Percentiles rank a stretch among this genome's conserved stretches.
These are phyloP conservation scores for Neodiprion lecontei DNA, from an alignment of 1,140 invertebrate species.

Conservation along the genomic window DNA sequence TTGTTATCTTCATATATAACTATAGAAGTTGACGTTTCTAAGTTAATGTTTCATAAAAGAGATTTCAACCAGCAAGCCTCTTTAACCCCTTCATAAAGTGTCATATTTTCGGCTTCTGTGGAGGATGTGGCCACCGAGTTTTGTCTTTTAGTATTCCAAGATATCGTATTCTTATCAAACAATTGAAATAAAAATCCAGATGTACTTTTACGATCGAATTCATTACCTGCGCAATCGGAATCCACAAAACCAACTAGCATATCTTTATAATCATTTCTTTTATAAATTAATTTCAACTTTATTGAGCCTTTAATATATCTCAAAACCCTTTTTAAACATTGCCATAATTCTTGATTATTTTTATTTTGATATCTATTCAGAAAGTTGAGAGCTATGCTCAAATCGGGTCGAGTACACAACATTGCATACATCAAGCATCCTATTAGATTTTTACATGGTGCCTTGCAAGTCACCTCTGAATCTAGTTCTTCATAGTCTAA, in stretches of 20 bases:
- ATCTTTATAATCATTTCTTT: conserved; percentile 25
- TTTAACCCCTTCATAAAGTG: conserved; percentile 13
- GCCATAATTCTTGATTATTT: conserved; percentile 20
- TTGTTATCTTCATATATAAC: conserved; percentile 28
- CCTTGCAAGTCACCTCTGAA: conserved; percentile 7
- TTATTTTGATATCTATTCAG: conserved; percentile 8
- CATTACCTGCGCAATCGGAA: conserved; percentile 42
- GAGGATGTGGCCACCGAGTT: conserved; percentile 17
- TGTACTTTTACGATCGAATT: conserved; percentile 39
- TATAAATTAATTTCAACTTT: conserved; percentile 21
- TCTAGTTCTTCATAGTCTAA: conserved; percentile 12
- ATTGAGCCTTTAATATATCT: conserved; percentile 21
- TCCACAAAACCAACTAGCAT: conserved; percentile 42
- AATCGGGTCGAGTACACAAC: conserved; percentile 11
- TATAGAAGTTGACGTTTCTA: too few relatives aligned
- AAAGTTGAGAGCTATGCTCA: neutral
- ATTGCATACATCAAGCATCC: conserved; percentile 19
- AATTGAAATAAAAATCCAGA: conserved; percentile 41
- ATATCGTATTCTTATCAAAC: conserved; percentile 9
- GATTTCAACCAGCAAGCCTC: conserved; percentile 8
- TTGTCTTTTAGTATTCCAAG: neutral
- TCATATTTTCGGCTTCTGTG: conserved; percentile 20
- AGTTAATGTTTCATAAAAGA: too few relatives aligned
- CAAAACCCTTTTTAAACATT: conserved; percentile 19
- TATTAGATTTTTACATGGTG: conserved; percentile 16